A percentile compares a stretch with the other conserved stretches of the same genome.
Conservation (phyloP, 2,797 vertebrate species). For the Gambelia wislizenii region DNA sequence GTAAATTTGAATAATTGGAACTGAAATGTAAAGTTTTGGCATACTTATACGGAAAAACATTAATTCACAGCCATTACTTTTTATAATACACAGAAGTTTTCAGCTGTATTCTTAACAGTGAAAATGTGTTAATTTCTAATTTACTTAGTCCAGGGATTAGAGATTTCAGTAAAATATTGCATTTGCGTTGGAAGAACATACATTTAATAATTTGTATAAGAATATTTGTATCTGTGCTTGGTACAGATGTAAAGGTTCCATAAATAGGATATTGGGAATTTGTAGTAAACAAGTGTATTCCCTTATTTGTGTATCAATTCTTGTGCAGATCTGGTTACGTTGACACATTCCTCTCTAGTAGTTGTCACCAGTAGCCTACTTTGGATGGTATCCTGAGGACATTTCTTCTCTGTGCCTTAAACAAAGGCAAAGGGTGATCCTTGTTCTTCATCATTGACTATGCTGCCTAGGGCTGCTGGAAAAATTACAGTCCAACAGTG, state of each 20-base stretch:
- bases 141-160: neutral
- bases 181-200: neutral
- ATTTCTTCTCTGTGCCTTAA: too few relatives aligned
- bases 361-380: too few relatives aligned
- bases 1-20: conserved; percentile 27
- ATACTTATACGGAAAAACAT: neutral
- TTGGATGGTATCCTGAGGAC: too few relatives aligned
- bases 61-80: neutral
- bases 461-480: too few relatives aligned
- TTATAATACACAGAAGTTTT: neutral
- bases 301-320: neutral
- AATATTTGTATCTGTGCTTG: neutral
- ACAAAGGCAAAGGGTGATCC: too few relatives aligned
- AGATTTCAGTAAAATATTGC: neutral
- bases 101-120: neutral
- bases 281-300: neutral
- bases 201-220: neutral
- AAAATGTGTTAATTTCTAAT: neutral
- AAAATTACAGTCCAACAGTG: too few relatives aligned
- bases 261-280: neutral
- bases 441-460: too few relatives aligned
- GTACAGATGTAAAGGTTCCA: neutral
- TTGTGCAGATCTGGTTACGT: too few relatives aligned
- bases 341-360: too few relatives aligned
- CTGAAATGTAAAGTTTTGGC: conserved; percentile 46